These are phyloP conservation scores for Clarias platycephalus DNA, from an alignment of 2,797 vertebrate species.

Conservation along the genomic window DNA sequence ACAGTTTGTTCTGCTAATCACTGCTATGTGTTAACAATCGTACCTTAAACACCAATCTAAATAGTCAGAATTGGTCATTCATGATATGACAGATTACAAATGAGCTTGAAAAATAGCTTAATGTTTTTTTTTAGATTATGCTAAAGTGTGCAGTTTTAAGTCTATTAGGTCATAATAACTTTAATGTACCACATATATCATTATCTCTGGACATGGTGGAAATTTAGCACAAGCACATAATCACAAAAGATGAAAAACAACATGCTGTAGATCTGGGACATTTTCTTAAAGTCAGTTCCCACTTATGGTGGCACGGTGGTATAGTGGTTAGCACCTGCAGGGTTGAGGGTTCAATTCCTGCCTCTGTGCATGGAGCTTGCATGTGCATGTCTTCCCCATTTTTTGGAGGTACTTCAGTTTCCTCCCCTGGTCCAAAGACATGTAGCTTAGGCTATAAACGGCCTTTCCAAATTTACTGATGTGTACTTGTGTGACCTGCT, in stretches of 20 bases:
- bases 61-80: not conserved
- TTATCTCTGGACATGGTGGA: not conserved
- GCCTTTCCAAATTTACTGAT: too few species aligned
- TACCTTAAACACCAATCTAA: not conserved
- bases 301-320: not conserved
- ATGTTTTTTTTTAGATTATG: not conserved
- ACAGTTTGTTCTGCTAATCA: not conserved
- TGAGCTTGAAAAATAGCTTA: too few species aligned
- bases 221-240: not conserved
- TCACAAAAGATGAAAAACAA: not conserved
- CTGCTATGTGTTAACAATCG: not conserved
- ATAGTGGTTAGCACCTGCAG: too few species aligned
- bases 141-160: not conserved
- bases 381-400: too few species aligned
- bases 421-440: too few species aligned
- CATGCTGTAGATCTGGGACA: not conserved
- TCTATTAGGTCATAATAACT: not conserved
- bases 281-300: slow-evolving; percentile 1
- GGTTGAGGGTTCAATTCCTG: too few species aligned
- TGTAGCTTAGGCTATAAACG: too few species aligned
- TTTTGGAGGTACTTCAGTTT: too few species aligned
- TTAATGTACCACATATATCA: not conserved
- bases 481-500: too few species aligned
- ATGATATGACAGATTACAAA: not conserved
- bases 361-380: too few species aligned